These are phyloP conservation scores for Carollia perspicillata DNA, from an alignment of 2,113 vertebrate genomes.

Conservation along the genomic window DNA sequence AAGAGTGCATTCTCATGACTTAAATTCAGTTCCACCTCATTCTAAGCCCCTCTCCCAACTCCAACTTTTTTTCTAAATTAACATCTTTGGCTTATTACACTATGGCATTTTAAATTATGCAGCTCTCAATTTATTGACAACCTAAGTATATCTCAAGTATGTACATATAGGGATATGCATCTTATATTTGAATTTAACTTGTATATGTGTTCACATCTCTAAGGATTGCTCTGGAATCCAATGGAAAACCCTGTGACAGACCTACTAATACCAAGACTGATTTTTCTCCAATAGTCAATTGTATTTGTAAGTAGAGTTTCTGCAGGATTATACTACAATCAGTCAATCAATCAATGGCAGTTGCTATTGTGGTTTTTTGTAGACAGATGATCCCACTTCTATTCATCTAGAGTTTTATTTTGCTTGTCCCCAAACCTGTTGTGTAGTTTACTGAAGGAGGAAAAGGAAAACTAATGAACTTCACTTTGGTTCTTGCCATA, in stretches of 20 bases:
- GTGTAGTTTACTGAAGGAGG: background rate
- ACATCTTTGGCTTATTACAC: background rate
- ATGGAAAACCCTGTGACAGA: background rate
- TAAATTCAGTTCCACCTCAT: background rate
- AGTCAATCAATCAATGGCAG: background rate
- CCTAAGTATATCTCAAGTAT: background rate
- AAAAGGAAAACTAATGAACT: background rate
- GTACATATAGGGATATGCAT: background rate
- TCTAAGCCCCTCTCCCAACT: background rate
- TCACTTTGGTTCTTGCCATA: background rate
- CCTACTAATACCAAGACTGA: background rate
- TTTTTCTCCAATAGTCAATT: background rate
- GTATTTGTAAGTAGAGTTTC: background rate
- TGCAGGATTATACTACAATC: background rate
- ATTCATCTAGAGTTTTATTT: background rate
- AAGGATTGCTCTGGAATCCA: background rate
- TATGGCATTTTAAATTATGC: background rate
- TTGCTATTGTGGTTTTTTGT: background rate
- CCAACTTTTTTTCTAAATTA: background rate
- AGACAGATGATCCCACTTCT: background rate
- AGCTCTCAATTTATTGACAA: background rate
- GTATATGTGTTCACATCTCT: background rate
- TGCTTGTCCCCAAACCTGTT: background rate
- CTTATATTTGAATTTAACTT: background rate
- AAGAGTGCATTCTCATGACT: background rate